phyloP scores from a whole-genome alignment of 2,888 invertebrate species.

The Atethmia centrago region DNA sequence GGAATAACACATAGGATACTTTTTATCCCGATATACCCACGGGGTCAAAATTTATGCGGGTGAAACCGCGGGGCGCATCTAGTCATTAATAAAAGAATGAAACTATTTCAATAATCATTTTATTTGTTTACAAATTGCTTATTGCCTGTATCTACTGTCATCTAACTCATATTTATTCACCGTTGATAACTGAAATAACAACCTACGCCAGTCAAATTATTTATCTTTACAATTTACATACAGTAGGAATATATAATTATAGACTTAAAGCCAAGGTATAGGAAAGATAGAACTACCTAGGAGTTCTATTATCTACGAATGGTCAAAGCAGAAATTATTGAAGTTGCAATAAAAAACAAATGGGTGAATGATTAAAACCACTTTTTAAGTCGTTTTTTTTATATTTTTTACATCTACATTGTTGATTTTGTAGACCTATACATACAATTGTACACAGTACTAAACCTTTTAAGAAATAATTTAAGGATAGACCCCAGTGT shows the following conservation, averaged over 20 bases:
- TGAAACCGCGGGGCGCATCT: too few relatives aligned
- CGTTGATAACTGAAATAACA: slow-evolving; percentile 58
- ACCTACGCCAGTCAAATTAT: slow-evolving; percentile 54
- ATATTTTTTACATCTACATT: slow-evolving; percentile 45
- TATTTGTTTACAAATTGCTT: slow-evolving; percentile 83
- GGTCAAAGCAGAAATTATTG: slow-evolving; percentile 8
- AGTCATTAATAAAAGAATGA: slow-evolving; percentile 43
- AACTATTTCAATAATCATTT: slow-evolving; percentile 73
- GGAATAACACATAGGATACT: too few relatives aligned
- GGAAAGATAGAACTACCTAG: slow-evolving; percentile 35
- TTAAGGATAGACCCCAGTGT: slow-evolving; percentile 57
- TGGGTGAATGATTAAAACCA: slow-evolving; percentile 50
- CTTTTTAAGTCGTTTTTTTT: slow-evolving; percentile 48
- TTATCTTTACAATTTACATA: slow-evolving; percentile 53
- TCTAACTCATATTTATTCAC: slow-evolving; percentile 67
- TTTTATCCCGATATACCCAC: too few relatives aligned
- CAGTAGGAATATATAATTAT: slow-evolving; percentile 39
- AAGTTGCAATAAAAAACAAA: slow-evolving; percentile 13
- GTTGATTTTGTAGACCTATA: slow-evolving; percentile 52
- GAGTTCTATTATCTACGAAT: slow-evolving; percentile 43
- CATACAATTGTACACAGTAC: slow-evolving; percentile 51
- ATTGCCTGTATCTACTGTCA: slow-evolving; percentile 76
- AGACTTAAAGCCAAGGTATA: slow-evolving; percentile 45
- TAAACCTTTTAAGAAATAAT: slow-evolving; percentile 34
- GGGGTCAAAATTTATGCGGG: too few relatives aligned